Conservation (phyloP, 2,113 vertebrate genomes). For the Elachura formosa region DNA sequence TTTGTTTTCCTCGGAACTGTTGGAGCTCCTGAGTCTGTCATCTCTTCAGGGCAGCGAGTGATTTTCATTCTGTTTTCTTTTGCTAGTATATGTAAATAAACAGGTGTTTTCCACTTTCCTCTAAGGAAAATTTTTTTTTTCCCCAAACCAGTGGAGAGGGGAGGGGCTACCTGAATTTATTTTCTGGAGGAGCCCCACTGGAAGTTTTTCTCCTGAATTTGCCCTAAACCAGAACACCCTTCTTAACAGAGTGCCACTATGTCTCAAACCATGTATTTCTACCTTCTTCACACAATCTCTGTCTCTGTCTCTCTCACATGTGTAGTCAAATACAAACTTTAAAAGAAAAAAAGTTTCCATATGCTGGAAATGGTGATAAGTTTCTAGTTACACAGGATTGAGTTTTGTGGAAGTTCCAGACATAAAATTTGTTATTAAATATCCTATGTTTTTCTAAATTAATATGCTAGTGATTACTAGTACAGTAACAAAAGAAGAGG, state of each 20-base stretch:
- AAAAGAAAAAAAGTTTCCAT: neutral
- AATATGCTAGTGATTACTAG: neutral
- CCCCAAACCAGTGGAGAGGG: too few relatives aligned
- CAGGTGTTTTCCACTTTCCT: too few relatives aligned
- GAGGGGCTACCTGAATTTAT: too few relatives aligned
- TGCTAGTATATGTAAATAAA: too few relatives aligned
- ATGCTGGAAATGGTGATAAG: neutral
- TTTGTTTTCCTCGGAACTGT: too few relatives aligned
- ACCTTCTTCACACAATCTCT: neutral
- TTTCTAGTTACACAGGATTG: neutral
- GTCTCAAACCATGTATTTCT: neutral
- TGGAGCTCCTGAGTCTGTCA: too few relatives aligned
- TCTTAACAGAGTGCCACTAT: neutral
- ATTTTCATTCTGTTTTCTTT: too few relatives aligned
- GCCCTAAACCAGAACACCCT: too few relatives aligned
- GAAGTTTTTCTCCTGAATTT: too few relatives aligned
- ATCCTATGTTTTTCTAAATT: neutral
- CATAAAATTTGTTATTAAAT: neutral
- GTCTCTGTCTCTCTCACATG: neutral
- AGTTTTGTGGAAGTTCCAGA: neutral
- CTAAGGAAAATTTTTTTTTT: too few relatives aligned
- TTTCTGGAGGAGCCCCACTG: too few relatives aligned
- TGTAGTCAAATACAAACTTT: neutral
- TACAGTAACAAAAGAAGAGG: neutral
- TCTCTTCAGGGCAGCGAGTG: too few relatives aligned